Evolutionary conservation across 2,888 invertebrate genomes (phyloP).

Genomic region (Hesperia comma): DNA sequence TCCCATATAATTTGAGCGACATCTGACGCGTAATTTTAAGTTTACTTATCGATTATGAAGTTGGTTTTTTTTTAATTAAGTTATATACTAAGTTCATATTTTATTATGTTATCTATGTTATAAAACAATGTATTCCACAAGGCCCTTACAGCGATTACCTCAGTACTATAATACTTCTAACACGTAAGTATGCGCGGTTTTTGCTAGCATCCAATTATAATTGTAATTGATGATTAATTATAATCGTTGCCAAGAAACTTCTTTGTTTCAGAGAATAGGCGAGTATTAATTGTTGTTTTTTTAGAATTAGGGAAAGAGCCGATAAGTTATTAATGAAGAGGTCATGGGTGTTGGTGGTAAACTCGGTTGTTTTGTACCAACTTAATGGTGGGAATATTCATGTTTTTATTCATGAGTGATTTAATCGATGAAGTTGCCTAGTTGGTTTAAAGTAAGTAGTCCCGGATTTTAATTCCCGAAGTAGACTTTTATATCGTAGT

Average conservation of each 20-base stretch:
- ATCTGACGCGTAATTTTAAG: too few relatives aligned
- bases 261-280: constrained; percentile 27
- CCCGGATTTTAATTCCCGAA: too few relatives aligned
- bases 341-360: not conserved
- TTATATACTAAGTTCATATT: too few relatives aligned
- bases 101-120: too few relatives aligned
- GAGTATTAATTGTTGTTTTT: constrained; percentile 24
- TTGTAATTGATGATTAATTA: constrained; percentile 29
- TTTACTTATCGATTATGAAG: too few relatives aligned
- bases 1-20: too few relatives aligned
- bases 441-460: too few relatives aligned
- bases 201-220: constrained; percentile 27
- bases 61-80: too few relatives aligned
- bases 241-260: constrained; percentile 30
- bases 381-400: not conserved
- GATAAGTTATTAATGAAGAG: constrained; percentile 1
- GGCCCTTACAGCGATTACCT: constrained; percentile 9
- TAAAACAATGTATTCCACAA: constrained; percentile 22
- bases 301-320: constrained; percentile 14
- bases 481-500: too few relatives aligned
- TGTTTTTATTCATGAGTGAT: not conserved
- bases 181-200: constrained; percentile 25
- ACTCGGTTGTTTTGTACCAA: not conserved
- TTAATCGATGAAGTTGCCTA: too few relatives aligned
- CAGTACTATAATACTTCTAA: constrained; percentile 23